Evolutionary conservation across 2,888 invertebrate genomes (phyloP), one percentile per base, ranked within the genome.

Genomic region (Vanessa cardui): DNA sequence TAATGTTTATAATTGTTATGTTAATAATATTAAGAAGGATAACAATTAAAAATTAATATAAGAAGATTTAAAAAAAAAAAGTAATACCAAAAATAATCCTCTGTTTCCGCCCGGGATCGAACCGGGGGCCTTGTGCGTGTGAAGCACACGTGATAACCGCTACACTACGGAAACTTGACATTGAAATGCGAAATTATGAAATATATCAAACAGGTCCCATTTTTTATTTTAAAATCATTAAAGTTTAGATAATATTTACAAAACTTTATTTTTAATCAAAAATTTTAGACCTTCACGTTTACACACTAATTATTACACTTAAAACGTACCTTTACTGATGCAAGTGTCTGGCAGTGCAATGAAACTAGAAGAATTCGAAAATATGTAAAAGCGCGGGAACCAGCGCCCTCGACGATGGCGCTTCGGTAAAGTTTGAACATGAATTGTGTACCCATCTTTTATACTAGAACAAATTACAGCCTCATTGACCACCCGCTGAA

Each of bases 81-180:
- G 5, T 26, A 26, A 26, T 26, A n/a, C n/a, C n/a, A n/a, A 54
- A 20, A 60, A 75, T 69, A 49, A 66, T 21, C 33, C 21, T 20
- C 61, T 94, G 94, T 94, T 94, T 94, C 94, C 94, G 94, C 94
- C 94, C 94, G 94, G 94, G 94, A 94, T 94, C 94, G 94, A 94
- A 94, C 94, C 94, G 94, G 94, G 94, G 94, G 88, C 94, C 94
- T 94, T 94, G 95, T 95, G 95, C 95, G 95, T 95, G 95, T 95
- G 95, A 95, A 95, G 95, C 95, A 95, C 95, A 95, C 95, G 95
- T 95, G 95, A 95, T 95, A 95, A 95, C 95, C 95, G 94, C 95
- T 95, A 95, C 95, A 95, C 95, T 95, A 95, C 95, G 94, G 94
- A 94, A 94, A 94, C 94, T 76, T 81, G 9, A 9, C 0, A 0